Evolutionary conservation across 2,113 vertebrate species (phyloP), one percentile per base, ranked within the genome.

Genomic region (Saccopteryx bilineata): DNA sequence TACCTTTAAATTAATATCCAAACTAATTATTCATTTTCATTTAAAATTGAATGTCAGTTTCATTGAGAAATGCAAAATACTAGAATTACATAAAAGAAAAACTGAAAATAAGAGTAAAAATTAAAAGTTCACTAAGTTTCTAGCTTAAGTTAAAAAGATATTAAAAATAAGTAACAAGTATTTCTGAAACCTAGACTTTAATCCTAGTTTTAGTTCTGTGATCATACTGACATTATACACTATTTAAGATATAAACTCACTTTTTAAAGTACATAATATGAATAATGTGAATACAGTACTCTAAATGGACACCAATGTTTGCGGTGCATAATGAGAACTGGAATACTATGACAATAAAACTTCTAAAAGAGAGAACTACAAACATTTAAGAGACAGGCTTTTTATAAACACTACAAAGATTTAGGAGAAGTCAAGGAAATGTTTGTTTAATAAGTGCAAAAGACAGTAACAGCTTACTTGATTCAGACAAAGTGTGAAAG

Each of bases 201-300:
- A 93, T 90, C 80, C 94, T 78, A 87, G 90, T 96, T 94, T 96
- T 93, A 95, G 93, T 93, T 89, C 65, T 94, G 92, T 84, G 56
- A 91, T 89, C 93, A 66, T 54, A 90, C 13, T 60, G 50, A 94
- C 95, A 93, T 96, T 93, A 98, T 87, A 54, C 15, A 58, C 89
- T 96, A 97, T 97, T 97, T 96, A 95, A 96, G 93, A 94, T 3
- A 95, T 75, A 94, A 83, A 76, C 66, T 98, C 83, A 91, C 75
- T 93, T 96, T 96, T 66, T 33, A 56, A 50, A 84, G 80, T 72
- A 93, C 31, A 78, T 87, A 82, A 89, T 66, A 81, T n/a, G 12
- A 94, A 78, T 87, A 82, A 89, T 66, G 78, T n/a, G 12, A 94
- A 93, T 74, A 72, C 31, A 69, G 90, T 60, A 75, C 11, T 93